phyloP scores from a whole-genome alignment of 1,140 invertebrate genomes.

The Monochamus saltuarius region DNA sequence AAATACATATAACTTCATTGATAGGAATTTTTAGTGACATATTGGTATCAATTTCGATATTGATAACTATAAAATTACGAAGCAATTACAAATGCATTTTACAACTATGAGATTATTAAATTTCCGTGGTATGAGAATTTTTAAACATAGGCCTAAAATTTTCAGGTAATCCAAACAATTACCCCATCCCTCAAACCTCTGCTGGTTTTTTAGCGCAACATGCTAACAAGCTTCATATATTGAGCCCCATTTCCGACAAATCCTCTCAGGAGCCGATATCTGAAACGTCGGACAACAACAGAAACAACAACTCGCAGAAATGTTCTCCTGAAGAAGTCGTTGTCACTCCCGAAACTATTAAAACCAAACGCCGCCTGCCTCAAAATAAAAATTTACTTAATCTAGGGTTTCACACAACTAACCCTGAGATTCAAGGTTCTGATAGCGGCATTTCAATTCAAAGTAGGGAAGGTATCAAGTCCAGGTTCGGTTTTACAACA shows the following conservation, averaged over 20 bases:
- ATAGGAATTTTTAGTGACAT: no score
- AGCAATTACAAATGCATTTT: no score
- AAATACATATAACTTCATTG: no score
- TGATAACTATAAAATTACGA: no score
- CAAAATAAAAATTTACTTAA: slow-evolving; percentile 78
- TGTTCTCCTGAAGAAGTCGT: slow-evolving; percentile 60
- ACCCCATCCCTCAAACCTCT: slow-evolving; percentile 61
- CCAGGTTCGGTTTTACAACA: slow-evolving; percentile 55
- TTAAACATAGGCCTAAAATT: background rate
- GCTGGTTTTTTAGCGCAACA: slow-evolving; percentile 61
- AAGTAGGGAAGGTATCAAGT: slow-evolving; percentile 71
- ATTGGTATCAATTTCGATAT: no score
- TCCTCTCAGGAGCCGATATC: slow-evolving; percentile 83
- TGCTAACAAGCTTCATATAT: slow-evolving; percentile 74
- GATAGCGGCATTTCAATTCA: slow-evolving; percentile 85
- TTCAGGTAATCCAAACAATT: slow-evolving; percentile 51
- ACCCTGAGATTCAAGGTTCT: slow-evolving; percentile 77
- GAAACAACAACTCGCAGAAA: slow-evolving; percentile 74
- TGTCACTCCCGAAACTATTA: slow-evolving; percentile 53
- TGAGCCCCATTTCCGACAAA: slow-evolving; percentile 87
- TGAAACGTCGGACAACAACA: slow-evolving; percentile 75
- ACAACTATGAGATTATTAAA: no score
- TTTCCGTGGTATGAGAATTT: no score
- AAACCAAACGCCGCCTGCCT: slow-evolving; percentile 63
- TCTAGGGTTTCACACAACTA: slow-evolving; percentile 63